Conservation (phyloP, 1,140 invertebrate species). For the Oedothorax gibbosus region DNA sequence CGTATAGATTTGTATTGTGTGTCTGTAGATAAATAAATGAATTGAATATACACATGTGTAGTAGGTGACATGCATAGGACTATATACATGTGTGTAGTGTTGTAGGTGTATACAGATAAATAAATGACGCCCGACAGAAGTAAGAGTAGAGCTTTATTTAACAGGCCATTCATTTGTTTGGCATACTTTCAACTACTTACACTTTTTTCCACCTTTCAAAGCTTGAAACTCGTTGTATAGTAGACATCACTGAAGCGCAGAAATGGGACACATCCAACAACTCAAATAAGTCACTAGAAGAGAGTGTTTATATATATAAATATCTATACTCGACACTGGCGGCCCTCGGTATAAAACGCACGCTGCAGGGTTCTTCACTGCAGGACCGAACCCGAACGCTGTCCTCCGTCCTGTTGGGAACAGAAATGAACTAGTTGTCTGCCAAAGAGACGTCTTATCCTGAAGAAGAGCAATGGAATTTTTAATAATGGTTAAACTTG, state of each 20-base stretch:
- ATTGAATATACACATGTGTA: background rate
- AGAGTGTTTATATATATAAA: slow-evolving; percentile 32
- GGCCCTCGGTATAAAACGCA: slow-evolving; percentile 34
- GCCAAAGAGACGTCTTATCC: too few species aligned
- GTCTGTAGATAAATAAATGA: background rate
- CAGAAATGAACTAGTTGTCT: too few species aligned
- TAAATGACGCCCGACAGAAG: slow-evolving; percentile 42
- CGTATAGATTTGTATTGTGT: background rate
- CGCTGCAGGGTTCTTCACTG: slow-evolving; percentile 2
- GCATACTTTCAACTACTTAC: slow-evolving; percentile 61
- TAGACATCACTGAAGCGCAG: slow-evolving; percentile 58
- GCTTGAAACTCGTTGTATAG: slow-evolving; percentile 60
- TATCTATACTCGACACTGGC: slow-evolving; percentile 51
- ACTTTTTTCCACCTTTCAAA: slow-evolving; percentile 39
- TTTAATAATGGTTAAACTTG: too few species aligned
- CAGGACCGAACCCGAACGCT: slow-evolving; percentile 9
- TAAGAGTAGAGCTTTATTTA: slow-evolving; percentile 61
- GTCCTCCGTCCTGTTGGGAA: too few species aligned
- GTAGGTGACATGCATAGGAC: too few species aligned
- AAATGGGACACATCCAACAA: slow-evolving; percentile 57
- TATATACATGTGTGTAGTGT: too few species aligned
- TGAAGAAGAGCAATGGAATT: too few species aligned
- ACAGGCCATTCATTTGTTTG: slow-evolving; percentile 56
- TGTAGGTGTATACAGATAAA: background rate
- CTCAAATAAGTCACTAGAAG: slow-evolving; percentile 33